phyloP scores from a whole-genome alignment of 2,888 invertebrate species.

The Hemithea aestivaria region DNA sequence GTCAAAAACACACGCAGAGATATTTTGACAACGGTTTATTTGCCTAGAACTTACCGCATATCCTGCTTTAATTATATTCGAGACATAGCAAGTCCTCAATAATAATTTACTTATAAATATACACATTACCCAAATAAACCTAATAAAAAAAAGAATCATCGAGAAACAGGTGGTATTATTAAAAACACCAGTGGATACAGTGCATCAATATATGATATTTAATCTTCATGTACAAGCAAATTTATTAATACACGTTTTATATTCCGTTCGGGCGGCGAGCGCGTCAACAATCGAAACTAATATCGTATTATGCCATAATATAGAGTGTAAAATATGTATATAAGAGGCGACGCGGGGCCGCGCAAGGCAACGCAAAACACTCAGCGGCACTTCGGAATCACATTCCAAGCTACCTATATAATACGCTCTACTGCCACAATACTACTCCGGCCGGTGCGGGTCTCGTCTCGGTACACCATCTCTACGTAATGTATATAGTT shows the following conservation, averaged over 20 bases:
- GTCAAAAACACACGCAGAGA: slow-evolving; percentile 63
- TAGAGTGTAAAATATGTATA: slow-evolving; percentile 69
- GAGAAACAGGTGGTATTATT: slow-evolving; percentile 71
- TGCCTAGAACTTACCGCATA: slow-evolving; percentile 72
- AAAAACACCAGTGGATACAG: slow-evolving; percentile 79
- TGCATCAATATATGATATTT: slow-evolving; percentile 88
- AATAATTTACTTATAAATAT: slow-evolving; percentile 78
- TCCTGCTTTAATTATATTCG: slow-evolving; percentile 70
- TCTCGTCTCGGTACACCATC: slow-evolving; percentile 73
- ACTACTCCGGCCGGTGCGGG: slow-evolving; percentile 64
- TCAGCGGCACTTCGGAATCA: slow-evolving; percentile 63
- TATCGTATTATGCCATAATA: slow-evolving; percentile 78
- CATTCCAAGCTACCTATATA: slow-evolving; percentile 66
- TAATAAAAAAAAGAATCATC: slow-evolving; percentile 59
- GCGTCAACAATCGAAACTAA: slow-evolving; percentile 58
- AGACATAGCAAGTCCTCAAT: slow-evolving; percentile 68
- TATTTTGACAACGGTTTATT: slow-evolving; percentile 74
- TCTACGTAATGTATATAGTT: slow-evolving; percentile 76
- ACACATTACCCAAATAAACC: slow-evolving; percentile 75
- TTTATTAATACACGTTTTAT: slow-evolving; percentile 79
- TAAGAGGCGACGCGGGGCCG: slow-evolving; percentile 48
- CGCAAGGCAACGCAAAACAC: slow-evolving; percentile 59
- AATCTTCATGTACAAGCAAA: slow-evolving; percentile 88
- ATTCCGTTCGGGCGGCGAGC: slow-evolving; percentile 58
- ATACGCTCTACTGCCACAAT: slow-evolving; percentile 42